A percentile compares a stretch with the other conserved stretches of the same genome.
phyloP scores from a whole-genome alignment of 2,888 invertebrate species.

The Theristus sp. region DNA sequence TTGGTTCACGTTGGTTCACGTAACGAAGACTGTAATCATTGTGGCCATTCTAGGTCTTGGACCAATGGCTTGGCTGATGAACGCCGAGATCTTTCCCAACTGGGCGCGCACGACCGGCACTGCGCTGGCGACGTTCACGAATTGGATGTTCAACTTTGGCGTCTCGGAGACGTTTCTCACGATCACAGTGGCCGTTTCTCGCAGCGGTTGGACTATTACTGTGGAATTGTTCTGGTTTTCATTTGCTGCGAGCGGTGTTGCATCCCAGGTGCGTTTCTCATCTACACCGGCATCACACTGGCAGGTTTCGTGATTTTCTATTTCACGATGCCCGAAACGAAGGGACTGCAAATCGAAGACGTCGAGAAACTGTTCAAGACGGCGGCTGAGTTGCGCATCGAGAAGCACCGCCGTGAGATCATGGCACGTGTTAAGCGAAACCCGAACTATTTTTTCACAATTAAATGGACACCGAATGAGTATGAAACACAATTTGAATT shows the following conservation, averaged over 20 bases:
- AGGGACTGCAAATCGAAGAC: slow-evolving; percentile 37
- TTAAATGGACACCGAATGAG: too few relatives aligned
- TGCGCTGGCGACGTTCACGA: slow-evolving; percentile 34
- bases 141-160: slow-evolving; percentile 36
- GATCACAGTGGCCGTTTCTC: slow-evolving; percentile 31
- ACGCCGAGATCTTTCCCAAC: slow-evolving; percentile 38
- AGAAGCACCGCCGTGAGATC: background rate
- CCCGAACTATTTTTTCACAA: too few relatives aligned
- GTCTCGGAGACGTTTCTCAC: slow-evolving; percentile 36
- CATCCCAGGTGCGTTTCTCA: slow-evolving; percentile 39
- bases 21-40: too few relatives aligned
- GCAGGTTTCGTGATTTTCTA: slow-evolving; percentile 35
- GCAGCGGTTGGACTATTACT: slow-evolving; percentile 30
- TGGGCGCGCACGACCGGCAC: slow-evolving; percentile 37
- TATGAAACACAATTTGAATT: too few relatives aligned
- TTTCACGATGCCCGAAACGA: slow-evolving; percentile 39
- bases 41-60: slow-evolving; percentile 39
- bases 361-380: slow-evolving; percentile 33
- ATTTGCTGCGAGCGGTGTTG: background rate
- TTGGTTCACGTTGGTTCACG: too few relatives aligned
- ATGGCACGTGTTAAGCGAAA: too few relatives aligned
- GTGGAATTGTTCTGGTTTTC: background rate
- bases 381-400: background rate
- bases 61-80: slow-evolving; percentile 40
- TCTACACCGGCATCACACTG: slow-evolving; percentile 37